Base-by-base conservation (phyloP, 2,113 vertebrate species). In the Centropristis striata region DNA sequence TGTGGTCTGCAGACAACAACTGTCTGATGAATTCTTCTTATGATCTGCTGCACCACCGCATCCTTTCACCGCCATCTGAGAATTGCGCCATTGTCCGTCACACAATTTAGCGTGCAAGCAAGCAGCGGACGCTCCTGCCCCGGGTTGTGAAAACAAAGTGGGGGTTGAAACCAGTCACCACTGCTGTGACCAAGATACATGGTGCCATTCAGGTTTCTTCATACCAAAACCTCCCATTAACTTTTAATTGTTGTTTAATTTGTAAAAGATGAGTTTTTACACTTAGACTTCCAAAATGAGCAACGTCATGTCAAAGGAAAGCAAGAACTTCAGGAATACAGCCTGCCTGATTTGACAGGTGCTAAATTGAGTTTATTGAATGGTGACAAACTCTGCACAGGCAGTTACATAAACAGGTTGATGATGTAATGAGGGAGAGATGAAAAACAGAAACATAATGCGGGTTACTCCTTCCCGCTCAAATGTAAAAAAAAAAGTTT, bases 1-100 rank as follows among this genome's bases (percentile, higher is more conserved):
- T 46, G 42, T 28, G 47, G 46, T 13, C 14, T 64, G 18, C 8
- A 47, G 12, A 5, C 20, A n/a, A n/a, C 23, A 63, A 46, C 54
- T 49, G 37, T 44, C 47, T 1, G 9, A 25, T 57, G 81, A 39
- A 10, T 61, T n/a, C 47, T 54, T 32, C 78, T 76, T 90, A 75
- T 85, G 77, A 85, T 70, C 65, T n/a, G 18, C 36, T n/a, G 61
- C 50, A 65, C 65, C 46, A 51, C 28, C 61, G 55, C 42, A 12
- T 61, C 59, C 23, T 59, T 42, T 67, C 84, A 28, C 49, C 46
- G 57, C 80, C 47, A 36, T 68, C 55, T 76, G 67, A 84, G 71
- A 87, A 86, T 67, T 36, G 27, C 57, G 28, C 58, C 76, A 74
- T 85, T 89, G 79, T 88, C 77, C 1, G 41, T 50, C 42, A 61